Conservation (phyloP, 1,140 invertebrate species). For the Heterodera carotae region DNA sequence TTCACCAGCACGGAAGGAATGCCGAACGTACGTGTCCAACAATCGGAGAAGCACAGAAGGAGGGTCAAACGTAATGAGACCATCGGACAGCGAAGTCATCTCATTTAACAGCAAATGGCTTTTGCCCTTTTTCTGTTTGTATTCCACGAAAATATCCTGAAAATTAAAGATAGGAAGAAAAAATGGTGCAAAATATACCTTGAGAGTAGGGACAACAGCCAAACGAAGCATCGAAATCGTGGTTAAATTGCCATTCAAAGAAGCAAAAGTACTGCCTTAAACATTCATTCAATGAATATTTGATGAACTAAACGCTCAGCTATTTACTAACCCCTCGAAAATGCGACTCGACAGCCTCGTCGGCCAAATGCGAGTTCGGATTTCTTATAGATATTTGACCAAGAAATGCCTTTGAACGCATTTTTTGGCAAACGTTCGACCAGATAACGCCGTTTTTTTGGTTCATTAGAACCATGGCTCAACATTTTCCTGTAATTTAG, state of each 20-base stretch:
- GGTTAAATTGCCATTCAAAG: slow-evolving; percentile 12
- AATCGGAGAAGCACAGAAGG: slow-evolving; percentile 25
- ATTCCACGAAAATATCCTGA: neutral
- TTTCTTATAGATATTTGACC: neutral
- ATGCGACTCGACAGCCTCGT: slow-evolving; percentile 31
- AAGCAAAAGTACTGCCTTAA: slow-evolving; percentile 15
- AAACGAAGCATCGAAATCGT: neutral
- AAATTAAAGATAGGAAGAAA: slow-evolving; percentile 1
- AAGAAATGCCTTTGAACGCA: neutral
- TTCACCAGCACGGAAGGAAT: neutral
- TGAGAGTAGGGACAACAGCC: neutral
- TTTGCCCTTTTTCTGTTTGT: neutral
- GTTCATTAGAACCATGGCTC: neutral
- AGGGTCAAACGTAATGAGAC: slow-evolving; percentile 25
- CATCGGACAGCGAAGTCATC: neutral
- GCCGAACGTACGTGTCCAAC: slow-evolving; percentile 22
- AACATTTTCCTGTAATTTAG: slow-evolving; percentile 26
- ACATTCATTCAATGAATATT: neutral
- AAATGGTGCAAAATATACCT: neutral
- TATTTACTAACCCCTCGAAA: slow-evolving; percentile 24
- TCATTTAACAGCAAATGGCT: neutral
- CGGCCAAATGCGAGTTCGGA: neutral
- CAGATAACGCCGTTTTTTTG: slow-evolving; percentile 2
- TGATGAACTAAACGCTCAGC: neutral
- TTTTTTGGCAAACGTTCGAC: slow-evolving; percentile 21